Base-by-base conservation (phyloP, 2,113 vertebrate species). In the Daubentonia madagascariensis region DNA sequence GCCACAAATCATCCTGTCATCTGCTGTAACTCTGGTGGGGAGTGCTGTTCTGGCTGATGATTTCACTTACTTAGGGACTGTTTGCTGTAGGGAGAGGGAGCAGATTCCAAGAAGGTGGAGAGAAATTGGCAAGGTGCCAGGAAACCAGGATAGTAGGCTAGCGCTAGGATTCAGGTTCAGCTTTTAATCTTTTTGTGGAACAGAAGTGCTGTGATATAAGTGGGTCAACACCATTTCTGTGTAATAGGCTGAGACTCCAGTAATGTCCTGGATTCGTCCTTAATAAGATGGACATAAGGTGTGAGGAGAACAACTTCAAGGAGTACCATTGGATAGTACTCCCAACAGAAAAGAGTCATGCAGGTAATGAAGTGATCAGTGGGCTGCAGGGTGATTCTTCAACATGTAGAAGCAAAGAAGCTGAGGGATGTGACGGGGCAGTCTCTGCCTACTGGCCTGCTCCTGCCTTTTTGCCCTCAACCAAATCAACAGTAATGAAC, bases 71-170 rank as follows among this genome's bases (percentile, higher is more conserved):
- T 72, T 17, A 14, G 2, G 6, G 32, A 12, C 37, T 28, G 5
- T 10, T 50, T 75, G 6, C 32, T 84, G 1, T 17, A 0, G 1
- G 57, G 43, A 79, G 11, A 9, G 10, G 8, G 3, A 65, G 1
- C 28, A 48, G 32, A 95, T 85, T 63, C 18, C 43, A 78, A 59
- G 48, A 14, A 50, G 32, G 45, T 12, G 70, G 4, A 18, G 54
- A 10, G 20, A 63, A 43, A 48, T 48, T 72, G 43, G 7, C 18
- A 54, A 79, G 4, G 2, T 84, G 2, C 14, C 12, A 87, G 12
- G 4, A 18, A 59, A 43, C 25, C 28, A 61, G 32, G 7, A 50
- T 45, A 50, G 1, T 43, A 2, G 35, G 12, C 54, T 57, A 57
- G 20, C 6, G 22, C 2, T 61, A 22, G 40, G 1, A 70, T 70